phyloP scores from a whole-genome alignment of 2,113 vertebrate species.

The Cyanocitta stelleri region DNA sequence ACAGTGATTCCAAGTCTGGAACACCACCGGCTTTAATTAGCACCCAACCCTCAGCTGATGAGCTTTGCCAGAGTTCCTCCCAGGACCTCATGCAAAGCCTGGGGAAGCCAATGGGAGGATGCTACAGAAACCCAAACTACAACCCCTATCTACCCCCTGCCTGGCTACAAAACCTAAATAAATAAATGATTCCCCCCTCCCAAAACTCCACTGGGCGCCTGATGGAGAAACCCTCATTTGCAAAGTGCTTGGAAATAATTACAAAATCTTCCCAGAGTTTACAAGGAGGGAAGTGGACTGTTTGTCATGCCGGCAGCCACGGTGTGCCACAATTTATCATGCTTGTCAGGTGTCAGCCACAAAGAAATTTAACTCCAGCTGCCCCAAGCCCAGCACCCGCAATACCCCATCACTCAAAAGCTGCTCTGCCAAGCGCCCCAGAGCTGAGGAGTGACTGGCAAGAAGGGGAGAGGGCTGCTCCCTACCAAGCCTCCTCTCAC shows the following conservation, averaged over 20 bases:
- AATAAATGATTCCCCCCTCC: neutral
- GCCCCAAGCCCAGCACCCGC: neutral
- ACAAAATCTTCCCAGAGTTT: slow-evolving; percentile 51
- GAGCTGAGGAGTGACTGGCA: neutral
- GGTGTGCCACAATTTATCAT: slow-evolving; percentile 25
- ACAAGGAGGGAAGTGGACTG: slow-evolving; percentile 6
- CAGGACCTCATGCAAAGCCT: neutral
- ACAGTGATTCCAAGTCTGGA: neutral
- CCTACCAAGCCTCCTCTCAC: neutral
- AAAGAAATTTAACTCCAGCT: slow-evolving; percentile 47
- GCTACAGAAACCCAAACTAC: neutral
- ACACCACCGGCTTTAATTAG: neutral
- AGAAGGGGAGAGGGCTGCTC: neutral
- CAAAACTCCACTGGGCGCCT: neutral
- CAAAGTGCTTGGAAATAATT: slow-evolving; percentile 56
- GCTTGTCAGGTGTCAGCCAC: slow-evolving; percentile 62
- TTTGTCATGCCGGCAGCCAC: slow-evolving; percentile 27
- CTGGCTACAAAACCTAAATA: neutral
- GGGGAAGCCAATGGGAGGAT: neutral
- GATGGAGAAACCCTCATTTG: slow-evolving; percentile 44
- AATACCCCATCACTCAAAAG: neutral
- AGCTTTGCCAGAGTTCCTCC: neutral
- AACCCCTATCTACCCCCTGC: neutral
- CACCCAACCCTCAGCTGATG: neutral
- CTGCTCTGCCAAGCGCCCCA: neutral